Evolutionary conservation across 2,888 invertebrate species (phyloP).

Genomic region (Acholoe squamosa): DNA sequence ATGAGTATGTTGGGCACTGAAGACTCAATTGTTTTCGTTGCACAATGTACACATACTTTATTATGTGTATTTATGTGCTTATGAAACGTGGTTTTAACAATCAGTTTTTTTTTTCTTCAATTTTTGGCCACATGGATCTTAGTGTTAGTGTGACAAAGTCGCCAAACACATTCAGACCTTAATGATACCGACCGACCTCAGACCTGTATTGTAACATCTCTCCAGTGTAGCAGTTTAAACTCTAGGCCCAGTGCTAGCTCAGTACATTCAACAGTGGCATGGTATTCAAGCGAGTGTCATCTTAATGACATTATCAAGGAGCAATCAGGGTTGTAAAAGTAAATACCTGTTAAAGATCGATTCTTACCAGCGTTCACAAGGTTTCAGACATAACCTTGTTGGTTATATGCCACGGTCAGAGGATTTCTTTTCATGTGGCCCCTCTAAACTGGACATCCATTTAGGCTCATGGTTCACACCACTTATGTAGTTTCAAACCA

Average conservation of each 20-base stretch:
- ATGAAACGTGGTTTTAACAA: background rate
- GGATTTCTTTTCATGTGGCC: too few species aligned
- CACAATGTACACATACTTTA: too few species aligned
- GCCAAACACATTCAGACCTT: slow-evolving; percentile 33
- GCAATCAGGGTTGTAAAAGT: background rate
- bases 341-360: too few species aligned
- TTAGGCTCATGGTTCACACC: too few species aligned
- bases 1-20: background rate
- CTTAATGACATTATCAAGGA: slow-evolving; percentile 24
- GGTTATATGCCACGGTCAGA: too few species aligned
- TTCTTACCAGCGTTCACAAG: too few species aligned
- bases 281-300: background rate
- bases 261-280: background rate
- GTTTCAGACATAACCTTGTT: too few species aligned
- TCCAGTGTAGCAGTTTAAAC: background rate
- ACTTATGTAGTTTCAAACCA: too few species aligned
- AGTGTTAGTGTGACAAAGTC: slow-evolving; percentile 48
- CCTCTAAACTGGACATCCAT: too few species aligned
- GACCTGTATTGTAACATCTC: background rate
- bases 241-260: background rate
- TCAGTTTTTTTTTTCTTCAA: background rate
- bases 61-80: slow-evolving; percentile 35
- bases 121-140: slow-evolving; percentile 9
- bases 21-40: too few species aligned
- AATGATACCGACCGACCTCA: background rate